Evolutionary conservation across 1,140 invertebrate species (phyloP).

Genomic region (Pseudomyrmex gracilis): DNA sequence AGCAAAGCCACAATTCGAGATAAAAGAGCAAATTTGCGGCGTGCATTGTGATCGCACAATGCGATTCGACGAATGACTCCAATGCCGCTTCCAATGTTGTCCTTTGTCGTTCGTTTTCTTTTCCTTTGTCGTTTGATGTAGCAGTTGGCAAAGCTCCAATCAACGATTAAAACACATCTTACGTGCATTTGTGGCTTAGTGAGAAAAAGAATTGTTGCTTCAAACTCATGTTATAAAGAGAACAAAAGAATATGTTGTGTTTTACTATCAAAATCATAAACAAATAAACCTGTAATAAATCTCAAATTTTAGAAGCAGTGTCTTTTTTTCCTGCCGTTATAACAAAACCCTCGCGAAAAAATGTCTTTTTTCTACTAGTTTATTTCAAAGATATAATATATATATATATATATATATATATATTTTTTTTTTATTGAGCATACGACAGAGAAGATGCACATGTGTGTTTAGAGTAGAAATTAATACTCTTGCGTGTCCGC

Average conservation of each 20-base stretch:
- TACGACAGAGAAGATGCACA: neutral
- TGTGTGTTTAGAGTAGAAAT: neutral
- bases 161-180: slow-evolving; percentile 9
- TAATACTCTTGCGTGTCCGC: slow-evolving; percentile 2
- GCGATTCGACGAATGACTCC: slow-evolving; percentile 31
- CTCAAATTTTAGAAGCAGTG: no score
- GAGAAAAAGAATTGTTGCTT: neutral
- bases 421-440: slow-evolving; percentile 17
- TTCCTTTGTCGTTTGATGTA: slow-evolving; percentile 44
- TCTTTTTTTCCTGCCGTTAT: no score
- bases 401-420: no score
- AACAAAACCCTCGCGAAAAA: neutral
- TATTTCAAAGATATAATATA: neutral
- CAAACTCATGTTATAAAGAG: no score
- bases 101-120: slow-evolving; percentile 41
- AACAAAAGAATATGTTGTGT: no score
- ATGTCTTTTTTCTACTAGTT: neutral
- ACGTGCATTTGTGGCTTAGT: neutral
- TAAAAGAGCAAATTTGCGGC: neutral
- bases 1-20: slow-evolving; percentile 43
- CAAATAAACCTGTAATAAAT: no score
- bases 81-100: slow-evolving; percentile 44
- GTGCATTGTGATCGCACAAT: slow-evolving; percentile 9
- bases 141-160: slow-evolving; percentile 44
- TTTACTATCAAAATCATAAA: no score